Base-by-base conservation (phyloP, 1,140 invertebrate species). In the Caerostris extrusa region DNA sequence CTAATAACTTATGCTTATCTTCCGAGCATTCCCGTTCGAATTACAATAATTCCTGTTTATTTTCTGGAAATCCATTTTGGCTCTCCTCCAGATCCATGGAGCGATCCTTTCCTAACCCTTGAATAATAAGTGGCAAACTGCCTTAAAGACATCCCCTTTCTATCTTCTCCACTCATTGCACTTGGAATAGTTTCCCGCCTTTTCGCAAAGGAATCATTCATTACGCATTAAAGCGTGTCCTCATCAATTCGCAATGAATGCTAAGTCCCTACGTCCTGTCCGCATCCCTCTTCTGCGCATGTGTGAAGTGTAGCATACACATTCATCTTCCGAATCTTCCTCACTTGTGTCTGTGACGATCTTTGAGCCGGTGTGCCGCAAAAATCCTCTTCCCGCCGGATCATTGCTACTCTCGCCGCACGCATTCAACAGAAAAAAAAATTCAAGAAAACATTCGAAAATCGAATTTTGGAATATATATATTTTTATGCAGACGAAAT, bases 251-350 rank as follows among this genome's bases (percentile, higher is more conserved):
- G 71, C 56, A 83, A 83, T 83, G 82, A 83, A 83, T 83, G 82
- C n/a, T 58, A 83, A 83, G 82, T 58, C 82, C 82, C 55, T 58
- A 83, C 82, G 19, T 57, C 61, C 82, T 83, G 82, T 83, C 82
- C 82, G 82, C 82, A 83, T 83, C 82, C 55, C 56, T 58, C 17
- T 17, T n/a, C 6, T 58, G 82, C 82, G 82, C 82, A 83, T 58
- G 82, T 57, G 82, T 56, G 55, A 57, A 17, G 55, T 19, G 55
- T 58, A 58, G 82, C 82, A 58, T 83, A 10, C 82, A 83, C 82
- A 83, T 83, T 83, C 82, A 83, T 83, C 82, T 83, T 83, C 55
- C 82, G 82, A 83, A 57, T 83, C 82, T 83, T 83, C 82, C 82
- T 83, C 82, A 83, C 55, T 83, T 83, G 82, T 83, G 14, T 19